Evolutionary conservation across 2,113 vertebrate genomes (phyloP), one percentile per base, ranked within the genome.

Genomic region (Plestiodon gilberti): DNA sequence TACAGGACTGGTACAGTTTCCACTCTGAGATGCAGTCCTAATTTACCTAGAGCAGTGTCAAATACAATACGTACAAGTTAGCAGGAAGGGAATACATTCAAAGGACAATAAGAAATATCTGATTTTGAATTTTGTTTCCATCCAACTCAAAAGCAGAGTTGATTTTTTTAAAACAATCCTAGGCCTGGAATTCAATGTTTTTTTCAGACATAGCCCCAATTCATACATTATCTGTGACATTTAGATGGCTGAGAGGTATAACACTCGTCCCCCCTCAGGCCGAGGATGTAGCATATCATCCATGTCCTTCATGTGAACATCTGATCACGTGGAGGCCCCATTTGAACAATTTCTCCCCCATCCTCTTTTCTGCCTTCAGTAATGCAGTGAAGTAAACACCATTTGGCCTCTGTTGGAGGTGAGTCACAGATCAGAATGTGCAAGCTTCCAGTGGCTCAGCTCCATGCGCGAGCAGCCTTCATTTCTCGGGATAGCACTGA

Each of bases 401-500:
- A 7, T 59, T 86, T 84, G 52, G 28, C 64, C 61, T 52, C 30
- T 38, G 3, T 2, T 1, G 4, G 40, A 33, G 10, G 13, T 71
- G 38, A 86, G 40, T 73, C 33, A 78, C n/a, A 57, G 69, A 70
- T 78, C 30, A 85, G n/a, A n/a, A 8, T 52, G 64, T 62, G 1
- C 25, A 57, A 65, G 40, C 67, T 17, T 76, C 1, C 0, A n/a
- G n/a, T 78, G 48, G 22, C 57, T 83, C 64, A 61, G 52, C 9
- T 40, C 0, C 11, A 43, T 55, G 40, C 43, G 25, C 20, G 20
- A 65, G 6, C 18, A 20, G 15, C 9, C 62, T 43, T 11, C 20
- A 80, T 15, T 0, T 0, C 1, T 1, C 0, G 13, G n/a, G 74
- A 28, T 61, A 13, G 6, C 30, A 71, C 25, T 2, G 9, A 4